phyloP scores from a whole-genome alignment of 2,113 vertebrate species.

The Lipophrys pholis region DNA sequence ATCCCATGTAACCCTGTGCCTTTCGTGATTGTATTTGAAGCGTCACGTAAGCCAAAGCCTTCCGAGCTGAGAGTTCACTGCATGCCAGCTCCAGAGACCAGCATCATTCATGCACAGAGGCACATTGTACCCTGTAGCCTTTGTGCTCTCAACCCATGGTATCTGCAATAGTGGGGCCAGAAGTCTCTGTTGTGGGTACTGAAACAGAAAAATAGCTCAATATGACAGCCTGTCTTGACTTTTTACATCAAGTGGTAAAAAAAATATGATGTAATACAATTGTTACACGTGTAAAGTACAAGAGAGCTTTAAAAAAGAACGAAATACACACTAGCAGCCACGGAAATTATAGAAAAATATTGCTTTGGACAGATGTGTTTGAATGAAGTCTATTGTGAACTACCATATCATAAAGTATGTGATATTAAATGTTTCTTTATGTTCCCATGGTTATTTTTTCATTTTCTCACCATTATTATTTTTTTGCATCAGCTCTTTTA shows the following conservation, averaged over 20 bases:
- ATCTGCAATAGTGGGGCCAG: conserved; percentile 13
- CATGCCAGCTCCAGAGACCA: conserved; percentile 23
- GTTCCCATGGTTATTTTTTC: too few relatives aligned
- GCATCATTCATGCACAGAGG: conserved; percentile 56
- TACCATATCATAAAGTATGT: too few relatives aligned
- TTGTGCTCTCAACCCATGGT: conserved; percentile 39
- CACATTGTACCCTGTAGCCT: conserved; percentile 38
- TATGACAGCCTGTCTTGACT: conserved; percentile 25
- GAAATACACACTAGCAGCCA: too few relatives aligned
- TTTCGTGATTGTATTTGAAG: conserved; percentile 39
- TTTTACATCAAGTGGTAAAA: conserved; percentile 27
- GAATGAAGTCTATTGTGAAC: too few relatives aligned
- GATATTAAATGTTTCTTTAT: too few relatives aligned
- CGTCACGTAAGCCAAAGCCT: conserved; percentile 21
- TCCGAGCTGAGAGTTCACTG: conserved; percentile 33
- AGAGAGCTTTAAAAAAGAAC: neutral
- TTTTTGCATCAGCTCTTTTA: too few relatives aligned
- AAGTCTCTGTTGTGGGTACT: neutral
- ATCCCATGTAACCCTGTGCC: neutral
- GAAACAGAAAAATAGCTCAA: conserved; percentile 23
- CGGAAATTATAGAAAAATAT: too few relatives aligned
- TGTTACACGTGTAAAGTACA: neutral
- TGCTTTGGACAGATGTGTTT: too few relatives aligned
- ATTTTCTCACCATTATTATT: too few relatives aligned
- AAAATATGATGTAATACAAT: neutral